Evolutionary conservation across 2,113 vertebrate genomes (phyloP).

Genomic region (Neodon shergylaensis): DNA sequence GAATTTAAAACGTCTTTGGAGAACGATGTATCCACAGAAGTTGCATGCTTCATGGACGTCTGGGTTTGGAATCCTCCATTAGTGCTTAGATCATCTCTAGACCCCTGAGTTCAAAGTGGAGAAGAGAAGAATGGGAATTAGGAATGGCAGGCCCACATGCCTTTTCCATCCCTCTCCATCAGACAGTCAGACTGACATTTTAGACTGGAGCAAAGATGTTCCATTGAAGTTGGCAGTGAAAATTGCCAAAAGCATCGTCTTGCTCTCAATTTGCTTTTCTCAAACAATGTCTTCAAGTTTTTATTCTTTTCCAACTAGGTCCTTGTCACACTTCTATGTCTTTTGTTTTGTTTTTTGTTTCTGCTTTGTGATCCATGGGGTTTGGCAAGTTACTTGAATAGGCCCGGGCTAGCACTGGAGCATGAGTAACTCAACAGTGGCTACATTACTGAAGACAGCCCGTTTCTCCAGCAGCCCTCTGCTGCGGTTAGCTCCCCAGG

Average conservation of each 20-base stretch:
- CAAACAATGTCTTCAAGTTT: background rate
- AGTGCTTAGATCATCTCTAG: conserved; percentile 95
- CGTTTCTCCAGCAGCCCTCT: background rate
- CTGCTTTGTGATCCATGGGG: background rate
- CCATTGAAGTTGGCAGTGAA: conserved; percentile 20
- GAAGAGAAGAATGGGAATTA: background rate
- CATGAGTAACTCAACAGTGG: background rate
- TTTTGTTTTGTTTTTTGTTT: background rate
- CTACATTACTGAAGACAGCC: too few species aligned
- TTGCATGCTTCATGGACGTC: conserved; percentile 91
- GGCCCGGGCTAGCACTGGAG: background rate
- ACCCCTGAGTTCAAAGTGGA: conserved; percentile 88
- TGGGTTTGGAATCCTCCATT: conserved; percentile 88
- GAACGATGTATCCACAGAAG: conserved; percentile 96
- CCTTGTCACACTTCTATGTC: background rate
- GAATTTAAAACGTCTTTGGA: conserved; percentile 99
- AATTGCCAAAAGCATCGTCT: background rate
- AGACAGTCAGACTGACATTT: background rate
- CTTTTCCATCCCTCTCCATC: background rate
- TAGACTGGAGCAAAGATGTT: background rate
- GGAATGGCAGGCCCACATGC: background rate
- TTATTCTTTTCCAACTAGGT: background rate
- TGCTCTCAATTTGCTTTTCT: background rate
- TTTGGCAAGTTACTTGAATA: background rate
- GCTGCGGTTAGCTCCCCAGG: background rate